Conservation (phyloP, 2,888 invertebrate species). For the Aphodius sticticus region DNA sequence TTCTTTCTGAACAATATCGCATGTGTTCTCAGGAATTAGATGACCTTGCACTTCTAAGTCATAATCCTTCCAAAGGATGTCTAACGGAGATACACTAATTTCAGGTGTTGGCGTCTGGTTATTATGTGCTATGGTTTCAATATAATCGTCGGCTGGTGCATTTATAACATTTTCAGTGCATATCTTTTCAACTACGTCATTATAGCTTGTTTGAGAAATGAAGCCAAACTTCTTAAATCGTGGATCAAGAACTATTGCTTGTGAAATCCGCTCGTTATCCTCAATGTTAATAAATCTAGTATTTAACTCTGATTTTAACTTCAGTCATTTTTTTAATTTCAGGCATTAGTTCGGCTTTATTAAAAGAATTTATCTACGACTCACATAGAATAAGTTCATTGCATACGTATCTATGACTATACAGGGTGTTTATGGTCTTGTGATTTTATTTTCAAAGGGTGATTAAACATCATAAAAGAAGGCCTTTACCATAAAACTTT, state of each 20-base stretch:
- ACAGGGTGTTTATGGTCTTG: no score
- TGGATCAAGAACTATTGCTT: neutral
- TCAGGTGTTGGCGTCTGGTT: neutral
- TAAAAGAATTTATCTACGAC: neutral
- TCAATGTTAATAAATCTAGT: neutral
- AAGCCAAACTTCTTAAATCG: neutral
- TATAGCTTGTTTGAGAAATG: neutral
- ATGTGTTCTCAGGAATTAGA: neutral
- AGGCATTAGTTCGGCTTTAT: neutral
- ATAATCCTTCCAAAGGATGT: neutral
- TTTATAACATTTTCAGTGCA: neutral
- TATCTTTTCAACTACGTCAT: neutral
- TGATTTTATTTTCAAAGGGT: no score
- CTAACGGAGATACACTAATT: neutral
- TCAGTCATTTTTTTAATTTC: neutral
- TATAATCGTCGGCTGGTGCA: neutral
- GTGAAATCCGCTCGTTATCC: neutral
- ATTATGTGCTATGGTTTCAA: neutral
- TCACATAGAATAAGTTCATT: no score
- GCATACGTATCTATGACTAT: no score
- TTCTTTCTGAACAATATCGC: neutral
- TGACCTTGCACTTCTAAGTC: neutral
- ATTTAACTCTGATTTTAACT: neutral
- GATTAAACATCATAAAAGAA: no score
- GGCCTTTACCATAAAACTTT: no score